Conservation (phyloP, 2,888 invertebrate genomes). For the Pelosia muscerda region DNA sequence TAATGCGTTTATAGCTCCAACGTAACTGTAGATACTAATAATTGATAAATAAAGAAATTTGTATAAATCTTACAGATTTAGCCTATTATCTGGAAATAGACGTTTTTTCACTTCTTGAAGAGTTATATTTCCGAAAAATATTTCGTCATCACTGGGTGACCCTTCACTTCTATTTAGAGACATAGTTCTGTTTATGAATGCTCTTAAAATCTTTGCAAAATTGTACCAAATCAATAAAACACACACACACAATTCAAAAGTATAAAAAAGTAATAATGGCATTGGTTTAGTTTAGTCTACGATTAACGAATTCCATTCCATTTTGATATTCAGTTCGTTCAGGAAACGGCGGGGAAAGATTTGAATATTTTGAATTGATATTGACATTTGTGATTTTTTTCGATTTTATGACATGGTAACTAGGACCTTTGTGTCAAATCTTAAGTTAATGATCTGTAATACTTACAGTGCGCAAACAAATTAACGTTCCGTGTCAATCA, state of each 20-base stretch:
- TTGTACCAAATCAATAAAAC: not conserved
- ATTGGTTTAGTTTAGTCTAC: not conserved
- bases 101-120: conserved; percentile 68
- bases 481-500: too few species aligned
- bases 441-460: too few species aligned
- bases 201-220: not conserved
- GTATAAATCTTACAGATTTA: conserved; percentile 57
- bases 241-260: not conserved
- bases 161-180: conserved; percentile 34
- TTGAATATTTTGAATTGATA: not conserved
- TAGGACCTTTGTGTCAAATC: too few species aligned
- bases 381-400: not conserved
- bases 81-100: conserved; percentile 50
- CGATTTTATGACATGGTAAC: too few species aligned
- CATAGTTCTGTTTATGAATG: conserved; percentile 1
- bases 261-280: conserved; percentile 4
- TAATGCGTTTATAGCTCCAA: not conserved
- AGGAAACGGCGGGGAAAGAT: not conserved
- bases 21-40: not conserved
- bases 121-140: conserved; percentile 69
- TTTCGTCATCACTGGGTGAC: conserved; percentile 65
- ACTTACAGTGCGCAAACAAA: too few species aligned
- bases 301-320: conserved; percentile 1
- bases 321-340: too few species aligned
- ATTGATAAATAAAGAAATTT: not conserved